A percentile compares a stretch with the other conserved stretches of the same genome.
phyloP scores from a whole-genome alignment of 1,140 invertebrate species.

The Zaprionus lachaisei region DNA sequence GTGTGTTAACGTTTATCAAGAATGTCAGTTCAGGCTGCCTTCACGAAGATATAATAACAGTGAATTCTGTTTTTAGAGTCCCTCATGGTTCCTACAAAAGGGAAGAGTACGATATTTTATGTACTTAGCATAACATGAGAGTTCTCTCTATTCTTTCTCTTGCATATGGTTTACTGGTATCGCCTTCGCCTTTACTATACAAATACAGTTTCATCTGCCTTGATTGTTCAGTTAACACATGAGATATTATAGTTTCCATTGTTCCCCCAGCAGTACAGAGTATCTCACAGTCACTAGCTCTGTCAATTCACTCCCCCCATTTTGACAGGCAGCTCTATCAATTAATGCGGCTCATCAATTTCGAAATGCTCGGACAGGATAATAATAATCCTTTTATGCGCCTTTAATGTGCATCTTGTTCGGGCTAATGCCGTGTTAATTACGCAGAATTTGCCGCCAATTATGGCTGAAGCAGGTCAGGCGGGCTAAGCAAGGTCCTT shows the following conservation, averaged over 20 bases:
- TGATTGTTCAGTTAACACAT: neutral
- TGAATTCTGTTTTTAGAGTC: too few species aligned
- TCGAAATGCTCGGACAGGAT: constrained; percentile 57
- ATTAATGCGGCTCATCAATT: constrained; percentile 74
- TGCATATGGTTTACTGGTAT: too few species aligned
- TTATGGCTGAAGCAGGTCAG: constrained; percentile 1
- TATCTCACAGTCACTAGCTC: neutral
- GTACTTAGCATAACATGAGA: too few species aligned
- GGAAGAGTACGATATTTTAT: too few species aligned
- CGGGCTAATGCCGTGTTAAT: constrained; percentile 68
- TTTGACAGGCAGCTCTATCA: constrained; percentile 46
- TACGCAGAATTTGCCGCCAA: constrained; percentile 26
- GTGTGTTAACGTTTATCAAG: too few species aligned
- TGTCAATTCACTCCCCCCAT: neutral
- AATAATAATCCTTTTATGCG: constrained; percentile 67
- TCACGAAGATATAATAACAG: too few species aligned
- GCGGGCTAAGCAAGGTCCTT: neutral
- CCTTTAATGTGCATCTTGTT: constrained; percentile 46
- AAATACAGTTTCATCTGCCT: too few species aligned
- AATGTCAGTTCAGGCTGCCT: too few species aligned
- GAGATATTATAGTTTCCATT: neutral
- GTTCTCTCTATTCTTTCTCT: too few species aligned
- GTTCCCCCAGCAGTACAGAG: neutral
- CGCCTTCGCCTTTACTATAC: too few species aligned
- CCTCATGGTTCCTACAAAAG: too few species aligned